Conservation (phyloP, 2,888 invertebrate species). For the Ethmia dodecea region DNA sequence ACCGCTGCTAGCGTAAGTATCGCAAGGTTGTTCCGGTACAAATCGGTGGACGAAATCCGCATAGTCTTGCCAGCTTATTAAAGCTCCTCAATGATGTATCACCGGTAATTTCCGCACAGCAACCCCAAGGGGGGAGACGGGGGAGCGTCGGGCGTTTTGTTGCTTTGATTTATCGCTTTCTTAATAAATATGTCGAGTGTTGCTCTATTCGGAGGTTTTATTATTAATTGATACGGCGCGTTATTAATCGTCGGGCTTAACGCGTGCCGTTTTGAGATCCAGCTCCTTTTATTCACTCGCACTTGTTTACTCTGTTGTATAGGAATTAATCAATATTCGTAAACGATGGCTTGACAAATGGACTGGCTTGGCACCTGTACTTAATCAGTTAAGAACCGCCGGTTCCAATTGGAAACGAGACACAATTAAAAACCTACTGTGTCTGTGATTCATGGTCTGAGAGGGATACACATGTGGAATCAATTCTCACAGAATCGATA, state of each 20-base stretch:
- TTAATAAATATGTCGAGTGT: constrained; percentile 68
- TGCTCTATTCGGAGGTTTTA: constrained; percentile 35
- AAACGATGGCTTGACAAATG: too few relatives aligned
- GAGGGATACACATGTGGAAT: too few relatives aligned
- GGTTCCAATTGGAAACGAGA: too few relatives aligned
- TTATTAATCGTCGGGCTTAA: constrained; percentile 34
- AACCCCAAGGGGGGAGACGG: constrained; percentile 27
- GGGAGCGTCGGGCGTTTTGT: constrained; percentile 34
- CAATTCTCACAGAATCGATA: too few relatives aligned
- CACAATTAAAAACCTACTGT: too few relatives aligned
- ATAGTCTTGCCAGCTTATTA: too few relatives aligned
- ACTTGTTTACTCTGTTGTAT: neutral
- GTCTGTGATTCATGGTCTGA: too few relatives aligned
- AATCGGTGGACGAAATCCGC: constrained; percentile 9
- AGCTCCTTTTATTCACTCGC: constrained; percentile 3
- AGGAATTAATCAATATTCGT: too few relatives aligned
- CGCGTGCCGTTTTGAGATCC: neutral
- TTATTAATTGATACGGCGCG: constrained; percentile 45
- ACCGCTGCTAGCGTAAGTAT: too few relatives aligned
- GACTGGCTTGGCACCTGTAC: too few relatives aligned
- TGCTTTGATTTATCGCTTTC: constrained; percentile 66
- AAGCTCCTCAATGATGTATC: constrained; percentile 27
- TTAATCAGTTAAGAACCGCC: too few relatives aligned
- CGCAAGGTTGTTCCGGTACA: too few relatives aligned
- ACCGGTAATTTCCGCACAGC: constrained; percentile 54